phyloP scores from a whole-genome alignment of 2,113 vertebrate genomes.

The Oryzias celebensis region DNA sequence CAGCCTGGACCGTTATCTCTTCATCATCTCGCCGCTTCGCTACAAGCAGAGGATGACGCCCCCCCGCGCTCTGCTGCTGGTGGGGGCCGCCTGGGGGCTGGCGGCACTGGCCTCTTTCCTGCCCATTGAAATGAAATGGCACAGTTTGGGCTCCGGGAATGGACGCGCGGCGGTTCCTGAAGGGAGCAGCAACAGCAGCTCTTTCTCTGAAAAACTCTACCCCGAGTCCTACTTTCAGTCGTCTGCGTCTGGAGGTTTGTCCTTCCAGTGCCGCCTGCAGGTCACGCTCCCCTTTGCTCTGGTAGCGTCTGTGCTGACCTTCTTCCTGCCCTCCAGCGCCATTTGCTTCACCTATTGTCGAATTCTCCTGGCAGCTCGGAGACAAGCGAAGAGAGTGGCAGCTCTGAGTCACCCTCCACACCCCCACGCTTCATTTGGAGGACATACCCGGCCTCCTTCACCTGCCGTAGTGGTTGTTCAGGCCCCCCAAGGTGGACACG shows the following conservation, averaged over 20 bases:
- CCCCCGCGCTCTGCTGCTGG: constrained; percentile 83
- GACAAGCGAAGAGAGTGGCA: constrained; percentile 89
- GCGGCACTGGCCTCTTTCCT: constrained; percentile 91
- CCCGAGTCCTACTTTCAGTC: constrained; percentile 68
- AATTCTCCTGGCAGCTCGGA: constrained; percentile 88
- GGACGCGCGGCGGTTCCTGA: constrained; percentile 5
- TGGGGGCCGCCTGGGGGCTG: constrained; percentile 88
- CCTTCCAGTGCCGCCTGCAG: constrained; percentile 85
- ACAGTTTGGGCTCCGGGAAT: constrained; percentile 77
- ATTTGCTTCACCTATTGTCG: constrained; percentile 98
- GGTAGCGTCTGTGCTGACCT: constrained; percentile 91
- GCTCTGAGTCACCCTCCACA: constrained; percentile 81
- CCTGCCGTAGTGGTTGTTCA: constrained; percentile 45
- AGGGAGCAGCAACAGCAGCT: constrained; percentile 35
- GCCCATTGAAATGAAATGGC: constrained; percentile 95
- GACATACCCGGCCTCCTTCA: constrained; percentile 79
- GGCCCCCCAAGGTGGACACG: constrained; percentile 60
- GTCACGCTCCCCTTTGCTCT: constrained; percentile 92
- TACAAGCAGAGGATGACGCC: constrained; percentile 96
- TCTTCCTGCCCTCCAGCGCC: constrained; percentile 91
- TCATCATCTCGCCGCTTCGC: constrained; percentile 92
- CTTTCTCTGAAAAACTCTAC: constrained; percentile 53
- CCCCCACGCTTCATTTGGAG: constrained; percentile 64
- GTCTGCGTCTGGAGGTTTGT: constrained; percentile 47
- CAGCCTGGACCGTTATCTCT: constrained; percentile 94